These are phyloP conservation scores for Hipparchia sbordonii DNA, from an alignment of 2,888 invertebrate species.

Conservation along the genomic window DNA sequence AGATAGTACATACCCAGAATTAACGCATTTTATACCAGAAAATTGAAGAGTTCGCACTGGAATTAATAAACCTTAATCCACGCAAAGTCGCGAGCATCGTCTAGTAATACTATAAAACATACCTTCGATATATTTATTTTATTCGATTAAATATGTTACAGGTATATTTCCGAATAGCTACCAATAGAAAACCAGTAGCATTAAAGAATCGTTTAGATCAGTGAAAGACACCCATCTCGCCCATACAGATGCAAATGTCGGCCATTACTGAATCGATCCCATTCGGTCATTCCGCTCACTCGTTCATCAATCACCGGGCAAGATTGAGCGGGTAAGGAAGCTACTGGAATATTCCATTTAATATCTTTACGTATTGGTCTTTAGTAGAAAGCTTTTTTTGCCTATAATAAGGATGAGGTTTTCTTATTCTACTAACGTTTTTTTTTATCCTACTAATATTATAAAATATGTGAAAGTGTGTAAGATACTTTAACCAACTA, in stretches of 20 bases:
- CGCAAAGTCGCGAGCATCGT: too few relatives aligned
- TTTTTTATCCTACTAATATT: too few relatives aligned
- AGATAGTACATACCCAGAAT: too few relatives aligned
- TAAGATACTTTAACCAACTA: too few relatives aligned
- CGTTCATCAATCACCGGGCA: constrained; percentile 77
- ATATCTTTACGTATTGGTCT: constrained; percentile 31
- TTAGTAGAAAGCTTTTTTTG: constrained; percentile 18
- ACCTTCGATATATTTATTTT: too few relatives aligned
- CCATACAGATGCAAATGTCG: constrained; percentile 75
- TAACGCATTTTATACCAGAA: too few relatives aligned
- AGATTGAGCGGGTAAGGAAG: constrained; percentile 40
- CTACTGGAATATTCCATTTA: constrained; percentile 41
- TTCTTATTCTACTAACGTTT: too few relatives aligned
- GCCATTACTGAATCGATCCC: constrained; percentile 75
- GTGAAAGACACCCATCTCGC: constrained; percentile 48
- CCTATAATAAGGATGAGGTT: not conserved
- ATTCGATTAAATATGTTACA: too few relatives aligned
- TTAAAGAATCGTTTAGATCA: constrained; percentile 40
- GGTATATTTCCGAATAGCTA: not conserved
- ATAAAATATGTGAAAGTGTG: too few relatives aligned
- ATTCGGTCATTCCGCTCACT: constrained; percentile 70
- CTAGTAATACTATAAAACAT: too few relatives aligned
- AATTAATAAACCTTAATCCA: too few relatives aligned
- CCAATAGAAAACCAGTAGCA: constrained; percentile 14
- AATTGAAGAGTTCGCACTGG: too few relatives aligned